Conservation (phyloP, 2,888 invertebrate species). For the Phaedon cochleariae region DNA sequence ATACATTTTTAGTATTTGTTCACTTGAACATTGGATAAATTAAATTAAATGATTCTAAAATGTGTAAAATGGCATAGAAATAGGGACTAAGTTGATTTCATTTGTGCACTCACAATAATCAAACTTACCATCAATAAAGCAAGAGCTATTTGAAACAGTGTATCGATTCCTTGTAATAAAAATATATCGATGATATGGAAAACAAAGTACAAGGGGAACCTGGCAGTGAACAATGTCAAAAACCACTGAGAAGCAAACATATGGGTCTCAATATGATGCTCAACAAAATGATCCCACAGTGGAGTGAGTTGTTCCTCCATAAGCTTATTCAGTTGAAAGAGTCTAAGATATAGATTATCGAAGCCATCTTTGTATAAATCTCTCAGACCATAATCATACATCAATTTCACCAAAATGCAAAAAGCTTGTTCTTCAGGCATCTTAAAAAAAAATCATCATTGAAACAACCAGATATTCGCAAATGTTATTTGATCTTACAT, state of each 20-base stretch:
- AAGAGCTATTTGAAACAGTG: slow-evolving; percentile 95
- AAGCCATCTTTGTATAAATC: slow-evolving; percentile 97
- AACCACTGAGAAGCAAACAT: slow-evolving; percentile 99
- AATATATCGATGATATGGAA: slow-evolving; percentile 98
- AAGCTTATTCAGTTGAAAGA: slow-evolving; percentile 93
- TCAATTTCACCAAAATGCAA: slow-evolving; percentile 92
- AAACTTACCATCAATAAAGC: slow-evolving; percentile 83
- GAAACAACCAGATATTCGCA: too few species aligned
- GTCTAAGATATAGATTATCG: slow-evolving; percentile 91
- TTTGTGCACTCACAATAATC: too few species aligned
- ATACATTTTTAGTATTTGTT: neutral
- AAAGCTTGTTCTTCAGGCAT: slow-evolving; percentile 99
- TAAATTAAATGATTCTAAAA: too few species aligned
- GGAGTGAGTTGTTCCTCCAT: slow-evolving; percentile 91
- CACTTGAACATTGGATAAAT: too few species aligned
- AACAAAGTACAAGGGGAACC: slow-evolving; percentile 95
- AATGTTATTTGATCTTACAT: slow-evolving; percentile 73
- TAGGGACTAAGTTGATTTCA: too few species aligned
- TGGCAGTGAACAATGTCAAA: slow-evolving; percentile 97
- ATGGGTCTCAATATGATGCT: slow-evolving; percentile 90
- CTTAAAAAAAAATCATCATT: too few species aligned
- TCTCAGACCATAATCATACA: slow-evolving; percentile 95
- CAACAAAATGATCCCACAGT: slow-evolving; percentile 82
- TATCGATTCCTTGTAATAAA: slow-evolving; percentile 92
- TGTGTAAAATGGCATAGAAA: too few species aligned